Conservation (phyloP, 2,797 vertebrate genomes). For the Mus spretus region DNA sequence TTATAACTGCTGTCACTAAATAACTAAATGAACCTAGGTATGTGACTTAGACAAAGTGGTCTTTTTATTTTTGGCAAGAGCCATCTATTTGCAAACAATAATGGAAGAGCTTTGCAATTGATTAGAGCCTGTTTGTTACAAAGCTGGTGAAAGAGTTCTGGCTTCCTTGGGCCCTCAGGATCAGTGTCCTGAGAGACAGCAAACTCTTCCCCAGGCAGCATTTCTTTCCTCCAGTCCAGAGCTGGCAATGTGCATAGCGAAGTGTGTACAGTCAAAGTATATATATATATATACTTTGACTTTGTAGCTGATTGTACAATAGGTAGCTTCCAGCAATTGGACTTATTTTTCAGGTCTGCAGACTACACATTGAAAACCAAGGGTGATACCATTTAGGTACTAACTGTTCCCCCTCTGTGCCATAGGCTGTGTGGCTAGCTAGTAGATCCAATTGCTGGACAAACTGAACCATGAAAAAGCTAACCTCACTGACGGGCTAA, state of each 20-base stretch:
- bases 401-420: neutral
- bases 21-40: neutral
- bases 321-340: neutral
- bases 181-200: neutral
- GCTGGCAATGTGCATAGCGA: neutral
- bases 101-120: slow-evolving; percentile 4
- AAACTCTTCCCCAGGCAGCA: neutral
- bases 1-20: neutral
- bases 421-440: neutral
- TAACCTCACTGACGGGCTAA: neutral
- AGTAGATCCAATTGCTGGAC: neutral
- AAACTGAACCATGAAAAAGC: neutral
- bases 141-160: neutral
- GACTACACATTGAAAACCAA: slow-evolving; percentile 43
- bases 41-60: neutral
- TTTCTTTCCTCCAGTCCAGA: neutral
- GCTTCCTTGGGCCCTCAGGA: neutral
- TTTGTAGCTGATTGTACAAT: neutral
- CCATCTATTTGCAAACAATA: slow-evolving; percentile 22
- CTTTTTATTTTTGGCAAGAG: neutral
- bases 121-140: neutral
- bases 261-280: neutral
- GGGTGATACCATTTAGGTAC: neutral
- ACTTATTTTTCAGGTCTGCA: slow-evolving; percentile 3
- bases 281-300: neutral